Conservation (phyloP, 2,797 vertebrate species). For the Tokudaia muenninki region DNA sequence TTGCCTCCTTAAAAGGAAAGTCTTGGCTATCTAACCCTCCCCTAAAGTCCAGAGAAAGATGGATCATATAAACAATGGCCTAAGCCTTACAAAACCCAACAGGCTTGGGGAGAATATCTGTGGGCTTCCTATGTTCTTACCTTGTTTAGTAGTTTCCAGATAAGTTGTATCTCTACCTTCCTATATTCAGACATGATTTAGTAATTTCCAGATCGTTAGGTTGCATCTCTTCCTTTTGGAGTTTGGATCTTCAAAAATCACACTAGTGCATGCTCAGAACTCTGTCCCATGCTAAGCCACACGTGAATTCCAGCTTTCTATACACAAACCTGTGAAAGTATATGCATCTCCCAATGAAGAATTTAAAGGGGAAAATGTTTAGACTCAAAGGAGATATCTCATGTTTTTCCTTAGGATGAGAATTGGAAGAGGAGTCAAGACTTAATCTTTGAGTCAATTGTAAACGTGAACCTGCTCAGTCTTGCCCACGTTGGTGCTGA, state of each 20-base stretch:
- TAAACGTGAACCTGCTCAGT: too few species aligned
- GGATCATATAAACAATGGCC: background rate
- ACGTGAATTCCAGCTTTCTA: background rate
- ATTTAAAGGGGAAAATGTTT: background rate
- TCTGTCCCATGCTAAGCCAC: background rate
- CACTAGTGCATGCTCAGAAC: background rate
- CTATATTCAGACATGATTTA: background rate
- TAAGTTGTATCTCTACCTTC: background rate
- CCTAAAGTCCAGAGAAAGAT: background rate
- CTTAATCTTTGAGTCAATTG: background rate
- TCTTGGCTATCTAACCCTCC: background rate
- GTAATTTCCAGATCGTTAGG: background rate
- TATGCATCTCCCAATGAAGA: background rate
- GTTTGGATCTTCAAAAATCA: slow-evolving; percentile 15
- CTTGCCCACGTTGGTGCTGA: fast-evolving
- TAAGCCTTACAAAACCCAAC: background rate
- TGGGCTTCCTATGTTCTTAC: background rate
- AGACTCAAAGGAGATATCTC: background rate
- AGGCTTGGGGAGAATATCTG: background rate
- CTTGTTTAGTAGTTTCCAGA: background rate
- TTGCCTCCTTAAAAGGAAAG: background rate
- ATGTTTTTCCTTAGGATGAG: background rate
- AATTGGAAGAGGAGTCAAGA: background rate
- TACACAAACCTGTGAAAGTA: background rate
- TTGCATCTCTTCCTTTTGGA: background rate